A percentile compares a stretch with the other conserved stretches of the same genome.
These are phyloP conservation scores for Melanogrammus aeglefinus DNA, from an alignment of 2,797 vertebrate genomes.

Conservation along the genomic window DNA sequence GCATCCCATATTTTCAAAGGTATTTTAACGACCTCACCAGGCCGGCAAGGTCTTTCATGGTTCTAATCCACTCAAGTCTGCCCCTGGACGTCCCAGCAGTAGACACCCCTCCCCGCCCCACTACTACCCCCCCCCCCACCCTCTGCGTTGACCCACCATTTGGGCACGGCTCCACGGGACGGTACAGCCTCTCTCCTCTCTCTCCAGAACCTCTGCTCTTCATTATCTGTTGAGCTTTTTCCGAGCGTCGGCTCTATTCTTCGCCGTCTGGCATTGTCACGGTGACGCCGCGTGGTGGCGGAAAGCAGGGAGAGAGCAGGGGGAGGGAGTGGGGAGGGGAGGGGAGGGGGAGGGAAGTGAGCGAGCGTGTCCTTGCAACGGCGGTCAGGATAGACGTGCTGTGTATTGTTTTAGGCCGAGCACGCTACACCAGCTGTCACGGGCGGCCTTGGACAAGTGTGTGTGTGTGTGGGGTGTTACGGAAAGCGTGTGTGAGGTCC, in stretches of 20 bases:
- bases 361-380: constrained; percentile 51
- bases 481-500: constrained; percentile 12
- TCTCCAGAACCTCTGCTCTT: constrained; percentile 60
- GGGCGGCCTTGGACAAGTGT: constrained; percentile 54
- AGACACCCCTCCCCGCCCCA: constrained; percentile 30
- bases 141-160: not conserved
- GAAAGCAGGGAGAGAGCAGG: no score
- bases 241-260: constrained; percentile 63
- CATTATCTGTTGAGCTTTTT: constrained; percentile 63
- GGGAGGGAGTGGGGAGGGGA: not conserved
- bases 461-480: constrained; percentile 37
- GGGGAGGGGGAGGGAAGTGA: no score
- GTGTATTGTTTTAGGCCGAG: constrained; percentile 68
- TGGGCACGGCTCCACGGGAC: constrained; percentile 22
- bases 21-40: constrained; percentile 74
- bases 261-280: constrained; percentile 61
- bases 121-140: not conserved
- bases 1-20: constrained; percentile 80
- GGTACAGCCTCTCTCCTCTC: constrained; percentile 41
- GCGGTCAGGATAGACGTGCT: constrained; percentile 56
- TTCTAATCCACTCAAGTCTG: constrained; percentile 48
- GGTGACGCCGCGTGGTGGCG: constrained; percentile 50
- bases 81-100: constrained; percentile 46
- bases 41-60: constrained; percentile 73
- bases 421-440: constrained; percentile 65